Evolutionary conservation across 2,113 vertebrate genomes (phyloP), one percentile per base, ranked within the genome.

Genomic region (Limanda limanda): DNA sequence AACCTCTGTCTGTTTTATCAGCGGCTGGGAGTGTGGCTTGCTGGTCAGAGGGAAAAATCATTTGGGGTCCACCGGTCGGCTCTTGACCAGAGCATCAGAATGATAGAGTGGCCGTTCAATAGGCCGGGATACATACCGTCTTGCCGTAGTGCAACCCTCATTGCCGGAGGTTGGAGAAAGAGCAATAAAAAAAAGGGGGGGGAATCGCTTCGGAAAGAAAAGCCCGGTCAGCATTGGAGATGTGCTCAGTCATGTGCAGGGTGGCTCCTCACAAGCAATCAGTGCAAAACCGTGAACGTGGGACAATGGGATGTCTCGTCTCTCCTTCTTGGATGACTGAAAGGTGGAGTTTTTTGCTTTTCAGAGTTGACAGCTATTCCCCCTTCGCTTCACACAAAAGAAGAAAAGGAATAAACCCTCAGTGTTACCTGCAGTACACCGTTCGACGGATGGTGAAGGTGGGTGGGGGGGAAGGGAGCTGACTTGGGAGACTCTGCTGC

Each of bases 21-120:
- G 13, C 52, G 45, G 65, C 70, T 25, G n/a, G 52, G 21, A 66
- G 65, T 68, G 59, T 61, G 42, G 18, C 57, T 78, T 60, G 48
- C 63, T 79, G 82, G 74, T 89, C 86, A 85, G 54, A 83, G 40
- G 21, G 64, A 31, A 82, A 71, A 27, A 64, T 59, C 54, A 73
- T 84, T 84, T 75, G 18, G 17, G 71, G 69, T 79, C 55, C 55
- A 66, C 58, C 56, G 45, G 74, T 76, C 69, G 55, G 40, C 78
- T 79, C 73, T 76, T 87, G 89, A 89, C 78, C 78, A 54, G 63
- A 75, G 64, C 23, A 79, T 88, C 73, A 71, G 71, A 72, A 90
- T 92, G 90, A 94, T 92, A 56, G 90, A 93, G 85, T 84, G 87
- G 12, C 76, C 85, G 84, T 86, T 85, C 71, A 83, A 89, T 82